phyloP scores from a whole-genome alignment of 2,888 invertebrate genomes.

The Agrochola circellaris region DNA sequence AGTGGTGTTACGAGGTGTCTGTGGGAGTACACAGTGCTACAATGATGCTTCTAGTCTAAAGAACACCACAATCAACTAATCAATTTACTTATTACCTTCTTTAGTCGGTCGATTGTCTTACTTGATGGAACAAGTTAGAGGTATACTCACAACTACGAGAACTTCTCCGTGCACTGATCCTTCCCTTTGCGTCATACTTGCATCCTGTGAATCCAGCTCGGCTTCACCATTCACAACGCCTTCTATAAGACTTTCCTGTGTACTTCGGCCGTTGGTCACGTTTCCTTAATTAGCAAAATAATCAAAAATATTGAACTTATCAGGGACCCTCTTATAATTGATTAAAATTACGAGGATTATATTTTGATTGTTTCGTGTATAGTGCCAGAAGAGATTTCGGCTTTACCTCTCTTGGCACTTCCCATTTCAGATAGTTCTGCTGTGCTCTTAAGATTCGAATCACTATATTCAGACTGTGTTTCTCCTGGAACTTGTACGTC shows the following conservation, averaged over 20 bases:
- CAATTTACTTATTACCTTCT: conserved; percentile 85
- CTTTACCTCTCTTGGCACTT: conserved; percentile 87
- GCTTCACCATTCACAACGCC: conserved; percentile 87
- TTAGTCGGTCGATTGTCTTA: conserved; percentile 77
- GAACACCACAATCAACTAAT: conserved; percentile 87
- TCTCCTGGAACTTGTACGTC: conserved; percentile 90
- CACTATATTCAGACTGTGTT: conserved; percentile 84
- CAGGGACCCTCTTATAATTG: conserved; percentile 86
- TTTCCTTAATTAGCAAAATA: conserved; percentile 90
- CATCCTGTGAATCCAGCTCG: conserved; percentile 88
- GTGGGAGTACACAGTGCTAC: conserved; percentile 86
- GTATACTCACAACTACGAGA: conserved; percentile 87
- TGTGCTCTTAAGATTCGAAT: conserved; percentile 82
- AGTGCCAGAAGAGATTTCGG: conserved; percentile 86
- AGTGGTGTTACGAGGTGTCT: conserved; percentile 86
- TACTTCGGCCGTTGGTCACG: conserved; percentile 85
- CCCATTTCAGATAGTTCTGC: conserved; percentile 82
- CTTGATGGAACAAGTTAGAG: conserved; percentile 75
- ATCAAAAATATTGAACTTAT: conserved; percentile 89
- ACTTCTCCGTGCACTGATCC: conserved; percentile 84
- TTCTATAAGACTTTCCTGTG: conserved; percentile 88
- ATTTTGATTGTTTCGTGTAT: conserved; percentile 85
- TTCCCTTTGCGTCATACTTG: conserved; percentile 84
- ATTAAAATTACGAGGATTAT: conserved; percentile 79
- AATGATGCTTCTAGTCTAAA: conserved; percentile 86